Evolutionary conservation across 1,140 invertebrate genomes (phyloP), one percentile per base, ranked within the genome.

Genomic region (Magallana gigas): DNA sequence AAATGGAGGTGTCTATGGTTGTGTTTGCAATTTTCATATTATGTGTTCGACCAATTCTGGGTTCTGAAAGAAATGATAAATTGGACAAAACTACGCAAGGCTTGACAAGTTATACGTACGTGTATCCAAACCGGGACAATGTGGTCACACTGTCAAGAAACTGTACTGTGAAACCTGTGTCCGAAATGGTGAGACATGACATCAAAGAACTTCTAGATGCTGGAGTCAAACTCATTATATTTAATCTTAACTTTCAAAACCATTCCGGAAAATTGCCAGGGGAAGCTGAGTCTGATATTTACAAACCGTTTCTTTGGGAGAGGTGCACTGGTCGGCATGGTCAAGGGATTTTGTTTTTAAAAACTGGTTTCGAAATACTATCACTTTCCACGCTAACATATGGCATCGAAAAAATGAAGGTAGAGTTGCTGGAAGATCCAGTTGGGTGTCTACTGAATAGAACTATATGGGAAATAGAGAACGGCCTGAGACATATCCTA

Each of bases 291-390:
- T 76, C 68, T 8, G 68, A 76, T 11, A 76, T 76, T 76, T 76
- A 76, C 23, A 76, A 76, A 76, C 18, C 23, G 9, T 76, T 76
- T 12, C 68, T 29, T 11, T 91, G 89, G 89, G 88, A 88, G 8
- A 23, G 90, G 1, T 87, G 88, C 36, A 88, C 87, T 7, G 86
- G 91, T 23, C 80, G 89, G 57, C 89, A 91, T 56, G 92, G 91
- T n/a, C 84, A 88, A 71, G 91, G 88, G 16, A 71, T 93, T 11
- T 86, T 92, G 60, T 88, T 90, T 64, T 81, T 93, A 71, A 90
- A 90, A 9, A 89, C 90, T 16, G 90, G 90, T 83, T 93, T 91
- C 76, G 89, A 90, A n/a, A 87, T 91, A 59, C 87, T 91, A 84
- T 93, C 92, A 1, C 81, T 93, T 23, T n/a, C 83, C 2, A 85